Conservation (phyloP, 2,113 vertebrate genomes). For the Sorex fumeus region DNA sequence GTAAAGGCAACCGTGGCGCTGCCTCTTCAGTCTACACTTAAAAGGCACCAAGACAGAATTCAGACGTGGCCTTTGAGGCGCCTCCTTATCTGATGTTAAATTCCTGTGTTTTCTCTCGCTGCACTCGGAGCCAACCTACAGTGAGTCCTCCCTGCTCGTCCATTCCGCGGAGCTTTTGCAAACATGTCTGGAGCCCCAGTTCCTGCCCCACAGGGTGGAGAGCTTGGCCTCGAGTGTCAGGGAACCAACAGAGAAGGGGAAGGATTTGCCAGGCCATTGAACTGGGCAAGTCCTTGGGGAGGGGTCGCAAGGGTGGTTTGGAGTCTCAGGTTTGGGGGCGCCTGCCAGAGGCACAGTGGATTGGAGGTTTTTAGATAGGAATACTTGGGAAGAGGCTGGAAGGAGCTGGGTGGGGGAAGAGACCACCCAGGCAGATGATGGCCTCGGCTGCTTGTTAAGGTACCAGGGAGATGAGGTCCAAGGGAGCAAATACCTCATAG, state of each 20-base stretch:
- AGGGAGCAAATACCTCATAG: not conserved
- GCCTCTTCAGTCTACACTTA: not conserved
- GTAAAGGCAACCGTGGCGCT: constrained; percentile 10
- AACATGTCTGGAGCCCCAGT: constrained; percentile 31
- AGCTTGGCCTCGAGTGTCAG: not conserved
- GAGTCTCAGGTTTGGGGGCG: not conserved
- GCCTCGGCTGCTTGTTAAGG: too few relatives aligned
- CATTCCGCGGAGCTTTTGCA: not conserved
- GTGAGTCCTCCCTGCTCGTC: not conserved
- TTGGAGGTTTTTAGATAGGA: not conserved
- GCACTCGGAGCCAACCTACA: not conserved
- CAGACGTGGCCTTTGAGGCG: not conserved
- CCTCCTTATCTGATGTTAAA: not conserved
- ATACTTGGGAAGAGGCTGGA: not conserved
- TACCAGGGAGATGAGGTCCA: not conserved
- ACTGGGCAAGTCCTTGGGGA: not conserved
- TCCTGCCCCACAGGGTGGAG: not conserved
- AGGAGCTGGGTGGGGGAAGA: not conserved
- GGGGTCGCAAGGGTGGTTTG: not conserved
- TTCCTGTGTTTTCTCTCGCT: constrained; percentile 4
- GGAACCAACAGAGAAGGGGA: not conserved
- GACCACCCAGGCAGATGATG: too few relatives aligned
- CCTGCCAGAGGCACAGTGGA: not conserved
- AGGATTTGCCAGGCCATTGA: constrained; percentile 5
- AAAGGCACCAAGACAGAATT: not conserved